Base-by-base conservation (phyloP, 64 coral and sea anemone species). In the Platygyra sinensis region DNA sequence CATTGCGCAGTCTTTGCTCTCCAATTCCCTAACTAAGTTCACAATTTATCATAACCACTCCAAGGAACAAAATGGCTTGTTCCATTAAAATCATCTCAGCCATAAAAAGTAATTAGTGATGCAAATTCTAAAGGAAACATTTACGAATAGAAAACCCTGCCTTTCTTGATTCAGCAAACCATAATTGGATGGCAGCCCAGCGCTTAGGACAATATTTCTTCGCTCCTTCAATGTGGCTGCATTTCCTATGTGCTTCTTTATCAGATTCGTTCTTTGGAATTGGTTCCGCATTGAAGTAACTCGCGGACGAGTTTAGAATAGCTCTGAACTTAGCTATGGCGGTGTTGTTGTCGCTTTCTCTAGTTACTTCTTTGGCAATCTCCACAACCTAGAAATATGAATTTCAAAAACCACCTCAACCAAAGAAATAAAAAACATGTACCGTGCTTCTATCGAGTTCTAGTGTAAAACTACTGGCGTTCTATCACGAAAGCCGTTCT, bases 121-220 rank as follows among this genome's bases (percentile, higher is more conserved):
- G 42, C 42, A 46, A 46, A 46, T 46, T 46, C 42, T 46, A 46
- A 46, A 46, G n/a, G n/a, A n/a, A 46, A 3, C 42, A 46, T 46
- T 3, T 8, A 46, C 42, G 42, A 46, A 46, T 8, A 46, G 42
- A 46, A 3, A 46, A 76, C n/a, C 77, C 72, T 90, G 89, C 93
- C 93, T 78, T 90, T 59, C 69, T 78, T 8, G 93, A 73, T 54
- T 94, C 93, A 27, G 39, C 36, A 50, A 94, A 90, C 93, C 93
- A 94, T 10, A 76, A 64, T 73, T 94, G 80, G 73, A 94, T 86
- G 20, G 93, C 93, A 4, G 87, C 87, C 93, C 93, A 94, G 39
- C 93, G 80, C 49, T 79, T 94, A 19, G 93, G 93, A 78, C 93
- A 94, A 71, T 94, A 60, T 84, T 90, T 94, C 60, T 87, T 76